These are phyloP conservation scores for Aptenodytes patagonicus DNA, from an alignment of 2,113 vertebrate species.

Conservation along the genomic window DNA sequence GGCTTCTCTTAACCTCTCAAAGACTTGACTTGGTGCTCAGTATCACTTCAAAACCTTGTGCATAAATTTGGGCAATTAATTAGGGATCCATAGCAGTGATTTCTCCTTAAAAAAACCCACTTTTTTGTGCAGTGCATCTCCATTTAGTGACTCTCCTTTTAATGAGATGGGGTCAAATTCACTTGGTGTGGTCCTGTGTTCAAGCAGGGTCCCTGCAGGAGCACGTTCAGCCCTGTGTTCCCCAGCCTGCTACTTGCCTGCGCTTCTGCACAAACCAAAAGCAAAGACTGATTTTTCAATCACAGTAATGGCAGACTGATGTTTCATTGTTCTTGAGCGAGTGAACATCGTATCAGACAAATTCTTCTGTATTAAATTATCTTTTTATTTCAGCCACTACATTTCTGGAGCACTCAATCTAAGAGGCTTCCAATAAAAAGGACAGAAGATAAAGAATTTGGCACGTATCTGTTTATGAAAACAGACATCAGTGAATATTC, in stretches of 20 bases:
- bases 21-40: not conserved
- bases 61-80: not conserved
- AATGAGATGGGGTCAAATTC: not conserved
- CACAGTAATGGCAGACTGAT: not conserved
- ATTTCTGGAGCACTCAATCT: conserved; percentile 1
- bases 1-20: not conserved
- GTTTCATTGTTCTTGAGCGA: not conserved
- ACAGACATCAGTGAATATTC: conserved; percentile 2
- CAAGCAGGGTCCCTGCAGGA: not conserved
- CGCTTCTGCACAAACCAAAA: not conserved
- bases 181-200: not conserved
- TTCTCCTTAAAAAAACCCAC: not conserved
- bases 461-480: conserved; percentile 37
- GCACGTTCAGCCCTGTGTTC: rapidly evolving
- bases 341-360: not conserved
- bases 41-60: not conserved
- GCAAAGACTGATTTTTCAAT: not conserved
- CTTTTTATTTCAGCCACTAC: conserved; percentile 8
- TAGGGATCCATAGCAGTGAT: not conserved
- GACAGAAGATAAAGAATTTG: conserved; percentile 21
- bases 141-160: not conserved
- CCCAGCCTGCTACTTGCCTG: not conserved
- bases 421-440: conserved; percentile 27
- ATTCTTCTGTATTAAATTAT: conserved; percentile 10
- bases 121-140: not conserved